Percentiles rank a stretch among this genome's conserved stretches.
These are phyloP conservation scores for Bombus polaris DNA, from an alignment of 1,140 invertebrate genomes.

Conservation along the genomic window DNA sequence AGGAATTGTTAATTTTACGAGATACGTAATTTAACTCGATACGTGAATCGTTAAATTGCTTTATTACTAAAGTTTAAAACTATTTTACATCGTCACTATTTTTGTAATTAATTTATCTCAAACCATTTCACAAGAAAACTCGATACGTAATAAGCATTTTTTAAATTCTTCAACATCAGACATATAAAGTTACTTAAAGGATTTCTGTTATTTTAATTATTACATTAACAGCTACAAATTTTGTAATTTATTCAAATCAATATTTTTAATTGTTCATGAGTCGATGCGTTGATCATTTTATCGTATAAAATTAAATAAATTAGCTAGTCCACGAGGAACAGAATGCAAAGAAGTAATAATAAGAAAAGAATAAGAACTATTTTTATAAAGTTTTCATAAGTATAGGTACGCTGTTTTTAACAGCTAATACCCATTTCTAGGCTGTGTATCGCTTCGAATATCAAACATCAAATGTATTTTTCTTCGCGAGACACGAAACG, in stretches of 20 bases:
- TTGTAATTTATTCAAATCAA: neutral
- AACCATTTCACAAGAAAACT: neutral
- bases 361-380: no score
- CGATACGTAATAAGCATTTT: neutral
- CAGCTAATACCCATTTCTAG: conserved; percentile 13
- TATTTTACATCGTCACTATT: neutral
- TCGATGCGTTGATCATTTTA: neutral
- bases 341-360: neutral
- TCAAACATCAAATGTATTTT: conserved; percentile 23
- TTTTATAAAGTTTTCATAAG: conserved; percentile 22
- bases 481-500: neutral
- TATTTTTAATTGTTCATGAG: neutral
- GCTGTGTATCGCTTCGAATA: conserved; percentile 45
- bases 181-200: neutral
- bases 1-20: neutral
- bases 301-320: neutral
- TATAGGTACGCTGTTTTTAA: neutral
- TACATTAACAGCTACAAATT: neutral
- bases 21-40: neutral
- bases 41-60: neutral
- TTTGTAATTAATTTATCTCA: conserved; percentile 19
- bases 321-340: neutral
- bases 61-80: neutral
- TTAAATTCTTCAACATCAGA: no score
- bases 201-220: neutral